Base-by-base conservation (phyloP, 2,113 vertebrate genomes). In the Colaptes auratus region DNA sequence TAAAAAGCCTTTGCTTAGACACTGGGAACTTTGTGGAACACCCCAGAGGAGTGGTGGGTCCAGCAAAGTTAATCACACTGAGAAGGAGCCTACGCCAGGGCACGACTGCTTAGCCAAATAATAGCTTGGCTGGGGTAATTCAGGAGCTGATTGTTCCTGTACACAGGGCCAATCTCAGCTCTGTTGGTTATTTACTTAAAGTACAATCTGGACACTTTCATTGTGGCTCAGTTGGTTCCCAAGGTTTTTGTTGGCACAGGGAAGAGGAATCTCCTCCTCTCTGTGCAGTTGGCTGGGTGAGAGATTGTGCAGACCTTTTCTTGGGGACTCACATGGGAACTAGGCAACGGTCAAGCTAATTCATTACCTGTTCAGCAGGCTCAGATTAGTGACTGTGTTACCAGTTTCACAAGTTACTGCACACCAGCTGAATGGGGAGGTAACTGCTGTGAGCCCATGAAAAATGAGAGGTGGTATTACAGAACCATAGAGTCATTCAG, bases 231-330 rank as follows among this genome's bases (percentile, higher is more conserved):
- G 1, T 25, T 12, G 39, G 63, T 89, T 95, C 78, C 82, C 94
- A 64, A 92, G 84, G 82, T 15, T 88, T 87, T 92, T 87, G 70
- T 70, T 94, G 92, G 91, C 81, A 59, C 15, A 1, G 73, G 0
- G 6, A 16, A 44, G 77, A 90, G 74, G 66, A 93, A 73, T 86
- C 53, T 87, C 35, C 82, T 31, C 59, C 67, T 63, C 50, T 6
- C 27, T 8, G 35, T 20, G 2, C 8, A 0, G 12, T 46, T 0
- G 0, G n/a, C 2, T 50, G 46, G 77, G 35, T 50, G 80, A 88
- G 79, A 73, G 67, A 4, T 71, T 6, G 6, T n/a, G 35, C n/a
- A 6, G 25, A 9, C 25, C 44, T 82, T 86, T 16, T 28, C n/a
- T 27, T 39, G 36, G 77, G 67, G 56, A 53, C 66, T 73, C 25